Evolutionary conservation across 2,888 invertebrate species (phyloP).

Genomic region (Lepidochitona cinerea): DNA sequence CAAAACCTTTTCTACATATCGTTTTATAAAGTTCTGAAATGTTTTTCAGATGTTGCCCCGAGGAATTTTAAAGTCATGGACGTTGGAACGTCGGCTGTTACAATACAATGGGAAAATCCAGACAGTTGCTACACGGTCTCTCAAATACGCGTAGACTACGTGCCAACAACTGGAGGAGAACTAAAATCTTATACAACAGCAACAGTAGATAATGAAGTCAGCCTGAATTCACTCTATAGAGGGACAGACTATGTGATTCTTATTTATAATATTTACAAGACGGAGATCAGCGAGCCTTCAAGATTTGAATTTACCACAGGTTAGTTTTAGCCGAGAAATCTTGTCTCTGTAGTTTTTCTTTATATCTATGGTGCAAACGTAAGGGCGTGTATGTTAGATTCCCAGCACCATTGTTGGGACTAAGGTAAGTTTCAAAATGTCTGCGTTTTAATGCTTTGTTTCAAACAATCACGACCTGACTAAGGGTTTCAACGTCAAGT

Average conservation of each 20-base stretch:
- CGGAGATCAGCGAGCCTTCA: constrained; percentile 13
- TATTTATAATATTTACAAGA: constrained; percentile 9
- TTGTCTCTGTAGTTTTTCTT: background rate
- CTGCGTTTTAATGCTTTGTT: too few relatives aligned
- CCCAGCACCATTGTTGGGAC: too few relatives aligned
- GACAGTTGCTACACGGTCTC: constrained; percentile 7
- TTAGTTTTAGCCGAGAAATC: background rate
- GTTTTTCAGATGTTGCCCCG: background rate
- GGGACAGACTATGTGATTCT: constrained; percentile 11
- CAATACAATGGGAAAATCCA: constrained; percentile 6
- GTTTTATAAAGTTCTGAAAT: too few relatives aligned
- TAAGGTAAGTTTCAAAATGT: too few relatives aligned
- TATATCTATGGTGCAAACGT: too few relatives aligned
- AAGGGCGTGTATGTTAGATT: too few relatives aligned
- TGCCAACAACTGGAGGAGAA: background rate
- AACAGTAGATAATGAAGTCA: background rate
- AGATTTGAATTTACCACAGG: constrained; percentile 10
- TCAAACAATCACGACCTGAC: too few relatives aligned
- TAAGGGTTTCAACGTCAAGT: too few relatives aligned
- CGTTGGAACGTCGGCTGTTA: background rate
- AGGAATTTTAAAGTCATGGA: background rate
- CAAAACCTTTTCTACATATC: too few relatives aligned
- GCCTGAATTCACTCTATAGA: constrained; percentile 12
- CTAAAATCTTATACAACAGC: background rate
- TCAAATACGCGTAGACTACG: constrained; percentile 3